Percentiles rank a stretch among this genome's conserved stretches.
Evolutionary conservation across 2,888 invertebrate genomes (phyloP).

Genomic region (Thecophora atra): DNA sequence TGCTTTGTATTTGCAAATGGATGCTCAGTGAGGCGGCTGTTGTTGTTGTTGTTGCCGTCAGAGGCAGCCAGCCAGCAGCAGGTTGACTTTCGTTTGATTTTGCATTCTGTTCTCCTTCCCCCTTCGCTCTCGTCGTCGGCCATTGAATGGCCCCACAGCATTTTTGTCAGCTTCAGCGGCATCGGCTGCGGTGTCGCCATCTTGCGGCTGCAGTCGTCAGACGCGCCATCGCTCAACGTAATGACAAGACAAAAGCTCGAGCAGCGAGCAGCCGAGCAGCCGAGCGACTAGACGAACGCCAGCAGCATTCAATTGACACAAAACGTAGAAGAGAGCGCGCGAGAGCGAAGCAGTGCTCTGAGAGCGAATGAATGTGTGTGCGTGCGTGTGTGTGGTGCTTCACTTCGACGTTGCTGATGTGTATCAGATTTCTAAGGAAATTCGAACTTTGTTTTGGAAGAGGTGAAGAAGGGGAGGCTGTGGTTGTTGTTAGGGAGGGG

Average conservation of each 20-base stretch:
- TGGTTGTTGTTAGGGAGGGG: too few relatives aligned
- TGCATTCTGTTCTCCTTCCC: not conserved
- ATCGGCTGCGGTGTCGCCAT: not conserved
- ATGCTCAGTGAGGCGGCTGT: conserved; percentile 21
- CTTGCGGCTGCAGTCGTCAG: conserved; percentile 19
- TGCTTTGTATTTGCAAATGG: conserved; percentile 39
- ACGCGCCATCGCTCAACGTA: conserved; percentile 62
- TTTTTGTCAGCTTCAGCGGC: not conserved
- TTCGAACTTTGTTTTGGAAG: not conserved
- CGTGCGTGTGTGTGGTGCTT: conserved; percentile 21
- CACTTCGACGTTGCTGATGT: conserved; percentile 29
- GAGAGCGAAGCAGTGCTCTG: not conserved
- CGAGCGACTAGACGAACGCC: not conserved
- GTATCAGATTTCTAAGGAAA: not conserved
- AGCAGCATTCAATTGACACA: not conserved
- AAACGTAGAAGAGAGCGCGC: not conserved
- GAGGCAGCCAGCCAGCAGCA: conserved; percentile 21
- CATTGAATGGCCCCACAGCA: not conserved
- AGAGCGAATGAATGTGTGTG: not conserved
- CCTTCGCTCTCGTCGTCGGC: not conserved
- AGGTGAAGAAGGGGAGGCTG: too few relatives aligned
- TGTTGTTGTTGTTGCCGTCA: too few relatives aligned
- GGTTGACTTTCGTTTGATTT: conserved; percentile 35
- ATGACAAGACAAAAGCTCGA: conserved; percentile 64
- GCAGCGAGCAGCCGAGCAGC: not conserved